Base-by-base conservation (phyloP, 2,888 invertebrate species). In the Cetonia aurata region DNA sequence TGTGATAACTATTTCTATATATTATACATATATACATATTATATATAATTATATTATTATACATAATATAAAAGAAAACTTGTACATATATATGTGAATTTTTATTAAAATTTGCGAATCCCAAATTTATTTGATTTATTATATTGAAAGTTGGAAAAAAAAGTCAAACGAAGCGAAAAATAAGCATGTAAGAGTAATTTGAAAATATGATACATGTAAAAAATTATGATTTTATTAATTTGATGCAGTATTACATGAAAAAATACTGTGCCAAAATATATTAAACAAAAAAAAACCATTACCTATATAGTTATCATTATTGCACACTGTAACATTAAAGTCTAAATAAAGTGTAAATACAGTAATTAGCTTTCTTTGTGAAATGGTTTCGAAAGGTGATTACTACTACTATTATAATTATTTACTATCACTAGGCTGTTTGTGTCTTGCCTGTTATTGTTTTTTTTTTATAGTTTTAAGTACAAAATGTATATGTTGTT, bases 381-480 rank as follows among this genome's bases (percentile, higher is more conserved):
- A 80, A 77, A 80, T 77, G 80, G 80, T 81, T 81, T 81, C 79
- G 78, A 79, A 70, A 33, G 73, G 74, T 75, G 74, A 73, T 73
- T 73, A 71, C 70, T 57, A 65, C 70, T 78, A 62, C 25, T 59
- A 59, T 17, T 57, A 57, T 50, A 46, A 65, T 65, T 65, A 50
- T 65, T 75, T 78, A 77, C 62, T 77, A 75, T 78, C 75, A 76
- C 76, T 83, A 83, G 83, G 83, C 83, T 83, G 83, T 83, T 83
- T 81, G 80, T 83, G 81, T 84, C 83, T 85, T 85, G 84, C 84
- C 84, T 83, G 84, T 84, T 84, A 84, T 84, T 84, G 83, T 84
- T 84, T 84, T 65, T 59, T 60, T 60, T 78, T 83, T 81, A 82
- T 84, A 84, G 83, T 82, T 83, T 80, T 84, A 83, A 83, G 83